Evolutionary conservation across 2,797 vertebrate species (phyloP), one percentile per base, ranked within the genome.

Genomic region (Gephyroberyx darwinii): DNA sequence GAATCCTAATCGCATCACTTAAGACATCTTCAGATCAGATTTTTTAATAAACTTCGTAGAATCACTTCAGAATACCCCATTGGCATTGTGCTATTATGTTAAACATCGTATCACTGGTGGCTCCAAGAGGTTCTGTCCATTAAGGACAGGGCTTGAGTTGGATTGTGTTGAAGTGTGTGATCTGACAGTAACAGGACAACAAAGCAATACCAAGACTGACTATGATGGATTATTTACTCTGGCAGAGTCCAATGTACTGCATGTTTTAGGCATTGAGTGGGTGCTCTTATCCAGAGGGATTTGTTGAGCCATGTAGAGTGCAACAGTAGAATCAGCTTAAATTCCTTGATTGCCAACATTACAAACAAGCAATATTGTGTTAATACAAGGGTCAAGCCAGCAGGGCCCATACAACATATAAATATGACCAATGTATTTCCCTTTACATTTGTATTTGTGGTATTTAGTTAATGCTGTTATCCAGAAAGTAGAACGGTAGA

Each of bases 1-100:
- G 31, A 79, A 81, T 70, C 52, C 77, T 90, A 90, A 90, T 90
- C 81, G 67, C 77, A 77, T 86, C 85, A 77, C 81, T 92, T 86
- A 85, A 81, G 83, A 87, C 77, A 77, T 84, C 77, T 88, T 87
- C 82, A 88, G 90, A 90, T 90, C 88, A 81, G 75, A 77, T 69
- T 77, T 2, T 81, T 72, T 87, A 87, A 91, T 90, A 81, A 90
- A 89, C 82, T 83, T 86, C 56, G 5, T 45, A 81, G 78, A 79
- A 79, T 62, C 80, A 75, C 83, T 86, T 77, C 67, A 76, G 55
- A 82, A 82, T 83, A 61, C 82, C 81, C 79, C 45, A 17, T 26
- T 86, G 76, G 77, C 65, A 61, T 54, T 41, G 48, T 61, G 55
- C 68, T 70, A 58, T 55, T 51, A 69, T 77, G 56, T 64, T 84